Base-by-base conservation (phyloP, 2,797 vertebrate genomes). In the Helostoma temminkii region DNA sequence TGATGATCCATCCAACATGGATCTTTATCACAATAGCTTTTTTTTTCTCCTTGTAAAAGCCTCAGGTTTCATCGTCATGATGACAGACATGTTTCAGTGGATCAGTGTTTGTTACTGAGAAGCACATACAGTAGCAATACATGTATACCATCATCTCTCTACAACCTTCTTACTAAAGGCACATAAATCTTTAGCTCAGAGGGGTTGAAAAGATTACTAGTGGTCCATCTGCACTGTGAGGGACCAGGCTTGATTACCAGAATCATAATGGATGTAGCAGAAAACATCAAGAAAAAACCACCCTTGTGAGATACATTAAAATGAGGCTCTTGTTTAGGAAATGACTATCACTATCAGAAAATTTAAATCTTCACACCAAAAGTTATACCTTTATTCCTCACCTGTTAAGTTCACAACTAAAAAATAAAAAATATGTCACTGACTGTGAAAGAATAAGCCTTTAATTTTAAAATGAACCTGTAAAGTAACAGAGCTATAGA, bases 71-170 rank as follows among this genome's bases (percentile, higher is more conserved):
- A 76, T 85, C 65, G 62, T 72, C 48, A 66, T 65, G 53, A 69
- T 55, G 71, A 57, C 68, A 74, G 48, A 66, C 64, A 78, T 68
- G 58, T 69, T 68, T 62, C 48, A 71, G 50, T 26, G 59, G 37
- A 53, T 71, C 71, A 58, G 68, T 71, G 47, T 69, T 58, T 67
- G 64, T 66, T 57, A 22, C 32, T 50, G 52, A 49, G 28, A 65
- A 42, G 37, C 62, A 71, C 52, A 52, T 58, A 37, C 53, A 5
- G 26, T n/a, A n/a, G n/a, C n/a, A n/a, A 71, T 72, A 80, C 59
- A 73, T 81, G 69, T 53, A 59, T 43, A 55, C 34, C 26, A 86
- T 79, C 80, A 77, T 69, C 61, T 62, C 65, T 19, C 10, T 10
- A 24, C 42, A 67, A 53, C 60, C 57, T 26, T 61, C 10, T 1